Percentiles rank a stretch among this genome's conserved stretches.
phyloP scores from a whole-genome alignment of 2,113 vertebrate species.

The Erythrocercus mccallii region DNA sequence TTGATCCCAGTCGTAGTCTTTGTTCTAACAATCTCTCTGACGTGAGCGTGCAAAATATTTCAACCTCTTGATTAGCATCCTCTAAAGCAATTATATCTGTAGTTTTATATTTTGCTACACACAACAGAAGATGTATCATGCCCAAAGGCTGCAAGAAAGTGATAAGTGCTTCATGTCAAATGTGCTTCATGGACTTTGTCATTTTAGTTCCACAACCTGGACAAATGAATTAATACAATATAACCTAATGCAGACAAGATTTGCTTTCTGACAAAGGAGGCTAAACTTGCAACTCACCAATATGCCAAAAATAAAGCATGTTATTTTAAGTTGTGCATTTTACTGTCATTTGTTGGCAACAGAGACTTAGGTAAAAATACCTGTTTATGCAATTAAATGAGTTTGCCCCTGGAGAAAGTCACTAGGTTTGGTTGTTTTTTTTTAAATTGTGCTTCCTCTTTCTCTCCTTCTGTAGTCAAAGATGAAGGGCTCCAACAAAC shows the following conservation, averaged over 20 bases:
- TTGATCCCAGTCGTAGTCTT: background rate
- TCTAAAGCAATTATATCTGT: background rate
- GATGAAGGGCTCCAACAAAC: background rate
- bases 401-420: background rate
- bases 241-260: background rate
- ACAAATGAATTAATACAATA: background rate
- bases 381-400: background rate
- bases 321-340: background rate
- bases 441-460: background rate
- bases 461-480: background rate
- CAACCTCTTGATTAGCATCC: background rate
- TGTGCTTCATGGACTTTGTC: background rate
- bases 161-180: background rate
- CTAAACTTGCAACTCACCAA: background rate
- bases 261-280: background rate
- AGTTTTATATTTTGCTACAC: background rate
- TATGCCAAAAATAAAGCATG: background rate
- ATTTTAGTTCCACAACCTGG: background rate
- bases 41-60: background rate
- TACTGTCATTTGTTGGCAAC: background rate
- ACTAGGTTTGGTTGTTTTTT: background rate
- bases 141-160: background rate
- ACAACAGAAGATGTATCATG: background rate
- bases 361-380: background rate
- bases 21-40: background rate